These are phyloP conservation scores for Drosophila subobscura DNA, from an alignment of 1,140 invertebrate genomes.

Conservation along the genomic window DNA sequence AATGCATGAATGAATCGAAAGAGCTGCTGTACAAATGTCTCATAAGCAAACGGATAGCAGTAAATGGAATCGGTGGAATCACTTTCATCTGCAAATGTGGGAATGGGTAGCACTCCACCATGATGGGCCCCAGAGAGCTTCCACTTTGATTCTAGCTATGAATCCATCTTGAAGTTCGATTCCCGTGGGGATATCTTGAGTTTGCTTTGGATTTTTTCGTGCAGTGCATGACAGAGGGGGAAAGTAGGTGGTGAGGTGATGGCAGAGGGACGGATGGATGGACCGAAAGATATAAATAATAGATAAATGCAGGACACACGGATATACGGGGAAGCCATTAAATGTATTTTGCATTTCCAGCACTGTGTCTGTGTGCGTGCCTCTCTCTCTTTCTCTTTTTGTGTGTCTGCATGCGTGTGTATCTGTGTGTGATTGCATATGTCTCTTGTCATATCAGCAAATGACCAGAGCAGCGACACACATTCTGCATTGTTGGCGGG, in stretches of 20 bases:
- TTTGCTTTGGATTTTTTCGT: too few species aligned
- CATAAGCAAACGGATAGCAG: too few species aligned
- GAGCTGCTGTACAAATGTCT: too few species aligned
- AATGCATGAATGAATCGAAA: too few species aligned
- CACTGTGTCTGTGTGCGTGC: slow-evolving; percentile 2
- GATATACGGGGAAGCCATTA: slow-evolving; percentile 18
- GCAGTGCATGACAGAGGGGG: too few species aligned
- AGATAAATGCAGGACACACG: slow-evolving; percentile 17
- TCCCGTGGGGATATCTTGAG: too few species aligned
- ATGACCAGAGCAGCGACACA: slow-evolving; percentile 26
- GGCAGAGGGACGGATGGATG: slow-evolving; percentile 6
- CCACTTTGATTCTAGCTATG: too few species aligned
- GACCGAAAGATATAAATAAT: slow-evolving; percentile 13
- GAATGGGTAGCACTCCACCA: too few species aligned
- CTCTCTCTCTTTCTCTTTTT: background rate
- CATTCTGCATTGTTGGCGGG: slow-evolving; percentile 26
- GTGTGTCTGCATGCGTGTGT: slow-evolving; percentile 1
- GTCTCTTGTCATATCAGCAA: slow-evolving; percentile 14
- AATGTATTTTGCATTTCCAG: slow-evolving; percentile 37
- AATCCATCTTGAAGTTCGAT: too few species aligned
- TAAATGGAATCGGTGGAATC: too few species aligned
- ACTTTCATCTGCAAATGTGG: too few species aligned
- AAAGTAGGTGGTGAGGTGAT: background rate
- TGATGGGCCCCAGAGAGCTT: too few species aligned
- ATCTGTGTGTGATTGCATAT: background rate